Base-by-base conservation (phyloP, 2,113 vertebrate genomes). In the Ceratotherium simum region DNA sequence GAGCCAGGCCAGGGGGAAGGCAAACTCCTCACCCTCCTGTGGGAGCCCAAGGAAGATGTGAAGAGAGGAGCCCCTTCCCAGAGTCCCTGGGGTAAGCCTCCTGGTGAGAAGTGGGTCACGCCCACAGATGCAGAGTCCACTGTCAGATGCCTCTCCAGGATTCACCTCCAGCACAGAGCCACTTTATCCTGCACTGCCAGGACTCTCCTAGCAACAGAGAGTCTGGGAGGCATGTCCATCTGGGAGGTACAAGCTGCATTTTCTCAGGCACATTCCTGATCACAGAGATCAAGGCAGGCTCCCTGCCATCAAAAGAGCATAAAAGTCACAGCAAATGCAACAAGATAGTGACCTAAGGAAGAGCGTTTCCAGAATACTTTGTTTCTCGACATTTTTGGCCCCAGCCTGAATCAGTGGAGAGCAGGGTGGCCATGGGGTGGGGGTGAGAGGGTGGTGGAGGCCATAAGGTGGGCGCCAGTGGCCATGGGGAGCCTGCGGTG, bases 21-120 rank as follows among this genome's bases (percentile, higher is more conserved):
- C 36, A 33, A 17, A 7, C 8, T 11, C 67, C 39, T 13, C 2
- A n/a, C 42, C 13, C 67, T 0, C 2, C 27, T 42, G 20, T 3
- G 31, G 31, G 48, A 27, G 70, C 27, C 58, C 79, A 33, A 2
- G 25, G 12, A 54, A 54, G 51, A 54, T 2, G 51, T 14, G 51
- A 13, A 23, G 51, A 58, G 54, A 48, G 9, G 6, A 11, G 65
- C 79, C 36, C 39, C 36, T 11, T 21, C 10, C 73, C 13, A 1
- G 48, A 14, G 51, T 17, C 13, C 6, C 8, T 39, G 7, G 17
- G 33, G 58, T 2, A 25, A 25, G 72, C 62, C 48, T 3, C 31
- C 39, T 36, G 10, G 51, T 2, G 29, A 31, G 51, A 6, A 21
- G 83, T 13, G 7, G 64, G 54, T 48, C n/a, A n/a, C n/a, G n/a